phyloP scores from a whole-genome alignment of 2,113 vertebrate species.

The Jaculus jaculus region DNA sequence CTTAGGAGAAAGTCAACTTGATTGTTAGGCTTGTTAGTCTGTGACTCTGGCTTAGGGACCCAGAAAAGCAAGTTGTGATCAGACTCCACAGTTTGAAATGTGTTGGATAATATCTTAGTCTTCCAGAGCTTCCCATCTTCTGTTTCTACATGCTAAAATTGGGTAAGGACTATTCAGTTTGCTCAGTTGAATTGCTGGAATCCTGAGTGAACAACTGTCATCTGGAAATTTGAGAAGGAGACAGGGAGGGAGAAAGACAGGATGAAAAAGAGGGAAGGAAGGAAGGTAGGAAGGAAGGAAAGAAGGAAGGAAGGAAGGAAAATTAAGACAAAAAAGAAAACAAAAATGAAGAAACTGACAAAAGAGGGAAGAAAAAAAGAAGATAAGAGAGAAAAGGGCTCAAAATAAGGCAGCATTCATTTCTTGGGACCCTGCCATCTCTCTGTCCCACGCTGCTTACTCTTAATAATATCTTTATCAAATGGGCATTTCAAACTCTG shows the following conservation, averaged over 20 bases:
- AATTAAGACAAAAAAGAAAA: background rate
- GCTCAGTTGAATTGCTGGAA: background rate
- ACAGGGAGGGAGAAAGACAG: background rate
- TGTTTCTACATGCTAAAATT: background rate
- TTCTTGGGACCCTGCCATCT: background rate
- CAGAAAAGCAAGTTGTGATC: background rate
- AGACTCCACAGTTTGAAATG: background rate
- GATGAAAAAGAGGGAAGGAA: background rate
- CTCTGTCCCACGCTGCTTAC: background rate
- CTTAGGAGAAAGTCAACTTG: conserved; percentile 51
- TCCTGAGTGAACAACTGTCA: background rate
- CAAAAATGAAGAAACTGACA: too few relatives aligned
- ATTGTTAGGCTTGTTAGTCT: conserved; percentile 40
- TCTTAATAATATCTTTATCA: background rate
- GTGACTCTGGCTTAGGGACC: background rate
- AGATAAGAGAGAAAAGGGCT: background rate
- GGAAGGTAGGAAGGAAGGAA: background rate
- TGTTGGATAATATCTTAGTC: background rate
- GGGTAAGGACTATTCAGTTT: background rate
- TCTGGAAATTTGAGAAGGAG: background rate
- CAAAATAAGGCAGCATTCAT: background rate
- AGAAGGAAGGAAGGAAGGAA: background rate
- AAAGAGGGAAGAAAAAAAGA: background rate
- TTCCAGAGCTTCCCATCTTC: background rate
- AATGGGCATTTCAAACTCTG: background rate